phyloP scores from a whole-genome alignment of 2,113 vertebrate species.

The Labrus mixtus region DNA sequence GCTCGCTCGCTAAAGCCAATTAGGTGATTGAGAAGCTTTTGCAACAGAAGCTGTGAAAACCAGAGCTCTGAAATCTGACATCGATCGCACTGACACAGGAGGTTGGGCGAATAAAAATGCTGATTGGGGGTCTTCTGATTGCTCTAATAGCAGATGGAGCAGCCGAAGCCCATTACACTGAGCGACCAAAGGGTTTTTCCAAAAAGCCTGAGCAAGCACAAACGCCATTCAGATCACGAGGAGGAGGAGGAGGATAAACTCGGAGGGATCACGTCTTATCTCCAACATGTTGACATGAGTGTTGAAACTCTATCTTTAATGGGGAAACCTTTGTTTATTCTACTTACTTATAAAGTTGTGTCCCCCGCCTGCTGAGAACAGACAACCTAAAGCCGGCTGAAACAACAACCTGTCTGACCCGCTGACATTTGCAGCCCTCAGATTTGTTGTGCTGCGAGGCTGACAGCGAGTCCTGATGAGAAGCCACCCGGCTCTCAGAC shows the following conservation, averaged over 20 bases:
- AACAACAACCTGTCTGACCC: conserved; percentile 14
- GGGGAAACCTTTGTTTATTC: too few relatives aligned
- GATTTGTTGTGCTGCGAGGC: conserved; percentile 44
- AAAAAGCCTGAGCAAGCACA: conserved; percentile 43
- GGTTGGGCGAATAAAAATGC: conserved; percentile 21
- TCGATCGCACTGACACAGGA: conserved; percentile 37
- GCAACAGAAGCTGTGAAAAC: conserved; percentile 16
- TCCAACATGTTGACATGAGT: background rate
- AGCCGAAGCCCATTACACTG: conserved; percentile 14
- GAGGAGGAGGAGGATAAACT: background rate
- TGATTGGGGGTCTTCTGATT: conserved; percentile 46
- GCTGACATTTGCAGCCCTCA: conserved; percentile 59
- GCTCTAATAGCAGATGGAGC: conserved; percentile 50
- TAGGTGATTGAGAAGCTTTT: conserved; percentile 13
- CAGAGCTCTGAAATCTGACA: conserved; percentile 18
- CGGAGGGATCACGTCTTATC: background rate
- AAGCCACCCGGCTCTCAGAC: conserved; percentile 36
- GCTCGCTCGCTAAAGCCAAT: conserved; percentile 19
- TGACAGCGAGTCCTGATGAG: conserved; percentile 51
- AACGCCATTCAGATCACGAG: conserved; percentile 17
- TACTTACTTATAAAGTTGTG: background rate
- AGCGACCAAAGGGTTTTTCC: conserved; percentile 11
- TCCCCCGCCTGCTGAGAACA: conserved; percentile 1
- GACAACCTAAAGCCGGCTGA: conserved; percentile 8
- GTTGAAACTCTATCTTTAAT: background rate